phyloP scores from a whole-genome alignment of 1,140 invertebrate genomes.

The Drosophila pseudoananassae region DNA sequence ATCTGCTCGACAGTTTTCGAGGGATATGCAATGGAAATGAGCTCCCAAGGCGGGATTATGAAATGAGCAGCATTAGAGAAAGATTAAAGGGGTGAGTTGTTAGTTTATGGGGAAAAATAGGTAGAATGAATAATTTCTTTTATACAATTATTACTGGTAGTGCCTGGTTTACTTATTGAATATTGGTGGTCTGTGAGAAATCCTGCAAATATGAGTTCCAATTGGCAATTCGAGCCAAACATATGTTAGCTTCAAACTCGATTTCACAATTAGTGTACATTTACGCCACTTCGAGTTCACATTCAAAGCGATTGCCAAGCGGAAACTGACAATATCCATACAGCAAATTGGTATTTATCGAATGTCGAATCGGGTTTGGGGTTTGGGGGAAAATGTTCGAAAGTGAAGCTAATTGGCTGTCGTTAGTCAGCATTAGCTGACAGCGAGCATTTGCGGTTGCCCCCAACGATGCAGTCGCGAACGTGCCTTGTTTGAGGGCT shows the following conservation, averaged over 20 bases:
- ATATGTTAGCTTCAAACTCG: neutral
- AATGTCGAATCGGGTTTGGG: constrained; percentile 13
- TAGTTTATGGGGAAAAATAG: too few relatives aligned
- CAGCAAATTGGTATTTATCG: constrained; percentile 18
- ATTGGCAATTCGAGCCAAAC: neutral
- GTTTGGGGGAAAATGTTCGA: constrained; percentile 12
- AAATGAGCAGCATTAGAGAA: constrained; percentile 25
- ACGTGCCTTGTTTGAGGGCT: constrained; percentile 15
- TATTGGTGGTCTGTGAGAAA: neutral
- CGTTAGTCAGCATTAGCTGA: constrained; percentile 29
- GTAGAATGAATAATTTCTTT: too few relatives aligned
- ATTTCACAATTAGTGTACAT: neutral
- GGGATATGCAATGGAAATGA: constrained; percentile 1
- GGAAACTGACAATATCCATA: neutral
- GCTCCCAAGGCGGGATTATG: constrained; percentile 12
- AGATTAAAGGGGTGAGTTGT: neutral
- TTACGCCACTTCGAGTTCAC: neutral
- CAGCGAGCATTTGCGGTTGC: constrained; percentile 10
- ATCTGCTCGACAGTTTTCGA: constrained; percentile 34
- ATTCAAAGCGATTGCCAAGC: neutral
- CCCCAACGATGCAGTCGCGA: neutral
- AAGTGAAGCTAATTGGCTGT: constrained; percentile 44
- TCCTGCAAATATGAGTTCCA: neutral
- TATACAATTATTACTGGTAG: too few relatives aligned
- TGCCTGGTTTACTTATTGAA: too few relatives aligned